Percentiles rank a stretch among this genome's conserved stretches.
These are phyloP conservation scores for Octodon degus DNA, from an alignment of 2,113 vertebrate species.

Conservation along the genomic window DNA sequence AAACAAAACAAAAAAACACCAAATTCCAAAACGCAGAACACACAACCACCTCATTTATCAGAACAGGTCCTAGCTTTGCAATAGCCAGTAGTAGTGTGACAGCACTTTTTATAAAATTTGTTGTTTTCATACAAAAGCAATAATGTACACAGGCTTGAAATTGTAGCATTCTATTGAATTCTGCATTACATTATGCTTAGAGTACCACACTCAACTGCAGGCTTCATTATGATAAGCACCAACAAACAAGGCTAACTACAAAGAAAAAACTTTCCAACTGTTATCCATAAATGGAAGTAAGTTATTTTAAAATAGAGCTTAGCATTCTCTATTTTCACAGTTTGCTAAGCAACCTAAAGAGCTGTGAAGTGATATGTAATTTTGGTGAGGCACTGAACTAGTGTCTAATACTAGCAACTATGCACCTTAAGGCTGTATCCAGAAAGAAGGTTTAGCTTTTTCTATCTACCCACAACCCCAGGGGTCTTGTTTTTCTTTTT, in stretches of 20 bases:
- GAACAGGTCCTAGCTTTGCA: not conserved
- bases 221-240: not conserved
- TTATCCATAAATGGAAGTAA: not conserved
- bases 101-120: not conserved
- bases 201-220: not conserved
- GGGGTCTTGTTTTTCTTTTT: not conserved
- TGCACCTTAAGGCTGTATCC: not conserved
- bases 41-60: not conserved
- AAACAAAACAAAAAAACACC: not conserved
- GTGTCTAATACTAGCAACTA: not conserved
- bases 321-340: constrained; percentile 18
- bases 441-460: not conserved
- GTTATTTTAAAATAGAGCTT: not conserved
- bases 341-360: not conserved
- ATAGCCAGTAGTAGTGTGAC: not conserved
- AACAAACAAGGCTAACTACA: not conserved
- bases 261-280: constrained; percentile 27
- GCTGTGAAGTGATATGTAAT: not conserved
- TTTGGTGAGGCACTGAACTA: constrained; percentile 20
- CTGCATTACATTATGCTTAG: not conserved
- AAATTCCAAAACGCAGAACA: not conserved
- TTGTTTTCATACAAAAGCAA: not conserved
- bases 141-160: not conserved
- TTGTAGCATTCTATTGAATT: not conserved
- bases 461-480: not conserved